A percentile compares a stretch with the other conserved stretches of the same genome.
Evolutionary conservation across 2,797 vertebrate genomes (phyloP).

Genomic region (Epinephelus malabaricus): DNA sequence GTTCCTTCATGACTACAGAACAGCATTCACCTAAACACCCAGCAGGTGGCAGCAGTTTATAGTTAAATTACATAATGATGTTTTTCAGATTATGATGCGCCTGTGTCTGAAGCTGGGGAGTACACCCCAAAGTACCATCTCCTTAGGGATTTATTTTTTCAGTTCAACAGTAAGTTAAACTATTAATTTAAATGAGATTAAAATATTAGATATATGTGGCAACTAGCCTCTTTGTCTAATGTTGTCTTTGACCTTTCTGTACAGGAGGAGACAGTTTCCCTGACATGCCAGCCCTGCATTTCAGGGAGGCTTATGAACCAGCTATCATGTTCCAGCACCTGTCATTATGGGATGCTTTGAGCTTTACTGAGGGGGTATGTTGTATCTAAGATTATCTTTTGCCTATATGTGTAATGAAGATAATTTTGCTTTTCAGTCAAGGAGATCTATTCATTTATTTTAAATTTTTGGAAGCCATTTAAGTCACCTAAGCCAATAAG

Average conservation of each 20-base stretch:
- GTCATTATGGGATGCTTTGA: constrained; percentile 93
- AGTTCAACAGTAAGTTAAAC: constrained; percentile 85
- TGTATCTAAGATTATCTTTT: constrained; percentile 37
- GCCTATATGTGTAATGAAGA: background rate
- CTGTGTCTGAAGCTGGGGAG: constrained; percentile 94
- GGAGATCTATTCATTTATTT: background rate
- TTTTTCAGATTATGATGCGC: constrained; percentile 93
- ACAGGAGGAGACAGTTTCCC: constrained; percentile 83
- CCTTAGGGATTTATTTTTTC: constrained; percentile 89
- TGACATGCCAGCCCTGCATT: constrained; percentile 85
- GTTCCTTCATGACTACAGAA: background rate
- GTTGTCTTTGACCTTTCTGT: constrained; percentile 31
- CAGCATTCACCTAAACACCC: constrained; percentile 25
- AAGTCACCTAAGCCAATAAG: constrained; percentile 88
- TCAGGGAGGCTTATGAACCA: constrained; percentile 88
- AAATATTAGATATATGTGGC: background rate
- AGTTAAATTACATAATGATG: background rate
- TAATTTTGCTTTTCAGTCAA: background rate
- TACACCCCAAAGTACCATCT: constrained; percentile 95
- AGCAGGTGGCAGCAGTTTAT: constrained; percentile 61
- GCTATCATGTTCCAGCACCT: constrained; percentile 89
- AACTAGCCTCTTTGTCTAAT: background rate
- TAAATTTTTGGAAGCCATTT: constrained; percentile 81
- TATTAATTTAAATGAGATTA: background rate
- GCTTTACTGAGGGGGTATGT: constrained; percentile 86